Conservation (phyloP, 2,888 invertebrate genomes). For the Pandemis heparana region DNA sequence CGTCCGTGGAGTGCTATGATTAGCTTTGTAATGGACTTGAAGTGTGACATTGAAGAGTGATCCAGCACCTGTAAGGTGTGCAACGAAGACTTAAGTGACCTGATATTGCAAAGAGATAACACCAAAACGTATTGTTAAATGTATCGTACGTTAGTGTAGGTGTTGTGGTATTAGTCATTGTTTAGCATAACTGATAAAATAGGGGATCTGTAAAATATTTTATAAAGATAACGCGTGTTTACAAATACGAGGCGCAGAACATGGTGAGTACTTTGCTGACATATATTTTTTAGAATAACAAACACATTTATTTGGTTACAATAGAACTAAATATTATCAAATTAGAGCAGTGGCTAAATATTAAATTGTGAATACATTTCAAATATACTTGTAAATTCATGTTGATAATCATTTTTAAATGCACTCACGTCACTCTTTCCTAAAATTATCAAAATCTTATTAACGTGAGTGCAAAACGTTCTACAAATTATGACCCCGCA, state of each 20-base stretch:
- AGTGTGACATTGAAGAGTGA: slow-evolving; percentile 49
- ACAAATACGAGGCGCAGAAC: slow-evolving; percentile 20
- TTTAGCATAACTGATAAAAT: slow-evolving; percentile 27
- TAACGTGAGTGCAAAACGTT: slow-evolving; percentile 3
- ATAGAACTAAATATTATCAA: neutral
- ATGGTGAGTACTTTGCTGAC: slow-evolving; percentile 32
- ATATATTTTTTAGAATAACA: neutral
- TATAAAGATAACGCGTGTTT: slow-evolving; percentile 28
- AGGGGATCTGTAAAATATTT: slow-evolving; percentile 9
- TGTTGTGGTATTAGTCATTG: slow-evolving; percentile 34
- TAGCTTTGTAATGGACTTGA: slow-evolving; percentile 27
- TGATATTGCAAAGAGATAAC: slow-evolving; percentile 39
- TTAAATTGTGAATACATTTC: too few relatives aligned
- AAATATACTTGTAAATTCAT: neutral
- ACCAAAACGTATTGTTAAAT: slow-evolving; percentile 38
- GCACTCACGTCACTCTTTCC: neutral
- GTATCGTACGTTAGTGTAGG: slow-evolving; percentile 30
- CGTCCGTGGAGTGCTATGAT: slow-evolving; percentile 22
- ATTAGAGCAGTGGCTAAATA: neutral
- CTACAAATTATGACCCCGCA: neutral
- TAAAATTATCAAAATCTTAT: neutral
- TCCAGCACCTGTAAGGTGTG: slow-evolving; percentile 36
- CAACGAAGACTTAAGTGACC: slow-evolving; percentile 38
- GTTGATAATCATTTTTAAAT: neutral
- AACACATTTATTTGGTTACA: neutral